Percentiles rank a stretch among this genome's conserved stretches.
These are phyloP conservation scores for Dasyurus viverrinus DNA, from an alignment of 2,113 vertebrate genomes.

Conservation along the genomic window DNA sequence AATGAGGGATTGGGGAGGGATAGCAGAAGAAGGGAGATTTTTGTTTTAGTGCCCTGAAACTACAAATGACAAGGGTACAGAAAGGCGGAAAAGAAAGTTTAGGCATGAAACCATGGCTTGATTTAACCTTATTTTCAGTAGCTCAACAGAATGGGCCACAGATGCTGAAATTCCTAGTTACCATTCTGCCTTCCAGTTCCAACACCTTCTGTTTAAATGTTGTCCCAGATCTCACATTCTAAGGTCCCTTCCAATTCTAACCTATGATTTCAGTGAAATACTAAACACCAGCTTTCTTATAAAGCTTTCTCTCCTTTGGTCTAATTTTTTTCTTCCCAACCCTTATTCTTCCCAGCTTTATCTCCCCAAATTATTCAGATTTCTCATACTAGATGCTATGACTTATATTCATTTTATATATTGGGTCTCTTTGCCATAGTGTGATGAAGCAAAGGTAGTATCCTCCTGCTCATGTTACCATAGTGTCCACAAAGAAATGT, in stretches of 20 bases:
- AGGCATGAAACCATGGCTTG: background rate
- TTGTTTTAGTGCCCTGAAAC: background rate
- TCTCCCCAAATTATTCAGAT: background rate
- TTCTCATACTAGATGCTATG: background rate
- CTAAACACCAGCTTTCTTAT: background rate
- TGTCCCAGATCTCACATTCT: background rate
- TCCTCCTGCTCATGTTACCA: background rate
- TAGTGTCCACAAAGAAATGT: background rate
- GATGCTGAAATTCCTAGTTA: background rate
- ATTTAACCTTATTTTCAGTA: background rate
- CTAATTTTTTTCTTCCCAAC: background rate
- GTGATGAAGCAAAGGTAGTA: background rate
- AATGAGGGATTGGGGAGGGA: background rate
- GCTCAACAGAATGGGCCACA: background rate
- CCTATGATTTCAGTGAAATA: background rate
- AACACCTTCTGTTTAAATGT: background rate
- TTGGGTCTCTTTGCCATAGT: background rate
- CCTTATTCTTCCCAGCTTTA: background rate
- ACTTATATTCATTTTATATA: background rate
- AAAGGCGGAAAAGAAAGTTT: background rate
- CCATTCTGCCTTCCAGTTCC: background rate
- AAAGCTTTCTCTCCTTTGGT: background rate
- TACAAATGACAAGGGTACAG: background rate
- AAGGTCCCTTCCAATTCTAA: background rate
- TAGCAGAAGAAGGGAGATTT: background rate